Evolutionary conservation across 2,797 vertebrate genomes (phyloP).

Genomic region (Oryzias dopingdopingensis): DNA sequence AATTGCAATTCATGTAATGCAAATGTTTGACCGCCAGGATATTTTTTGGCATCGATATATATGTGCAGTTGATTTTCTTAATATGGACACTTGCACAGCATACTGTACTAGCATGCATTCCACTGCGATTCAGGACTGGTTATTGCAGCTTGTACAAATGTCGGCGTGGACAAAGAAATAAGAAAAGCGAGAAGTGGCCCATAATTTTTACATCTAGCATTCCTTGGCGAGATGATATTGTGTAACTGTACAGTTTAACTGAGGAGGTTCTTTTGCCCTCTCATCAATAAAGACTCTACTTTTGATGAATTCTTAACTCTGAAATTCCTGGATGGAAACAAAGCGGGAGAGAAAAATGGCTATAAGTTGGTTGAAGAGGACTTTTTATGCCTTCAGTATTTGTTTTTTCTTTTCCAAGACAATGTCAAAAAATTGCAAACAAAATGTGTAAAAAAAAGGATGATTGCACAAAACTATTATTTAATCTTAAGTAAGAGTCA

Average conservation of each 20-base stretch:
- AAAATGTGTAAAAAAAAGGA: no score
- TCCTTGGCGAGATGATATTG: constrained; percentile 71
- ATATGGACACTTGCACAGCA: constrained; percentile 72
- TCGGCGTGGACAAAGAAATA: constrained; percentile 41
- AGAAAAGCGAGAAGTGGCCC: constrained; percentile 57
- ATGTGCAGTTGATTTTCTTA: constrained; percentile 66
- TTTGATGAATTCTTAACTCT: constrained; percentile 77
- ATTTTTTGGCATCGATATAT: constrained; percentile 59
- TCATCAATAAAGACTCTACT: constrained; percentile 88
- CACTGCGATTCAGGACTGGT: constrained; percentile 65
- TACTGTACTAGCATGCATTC: constrained; percentile 75
- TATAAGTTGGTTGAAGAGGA: constrained; percentile 4
- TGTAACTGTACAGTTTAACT: constrained; percentile 84
- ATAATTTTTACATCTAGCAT: constrained; percentile 71
- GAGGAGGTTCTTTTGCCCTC: constrained; percentile 81
- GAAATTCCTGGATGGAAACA: constrained; percentile 37
- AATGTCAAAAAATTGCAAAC: no score
- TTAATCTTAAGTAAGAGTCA: no score
- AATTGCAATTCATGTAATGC: constrained; percentile 64
- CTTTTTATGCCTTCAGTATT: neutral
- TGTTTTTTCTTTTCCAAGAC: no score
- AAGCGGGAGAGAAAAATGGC: no score
- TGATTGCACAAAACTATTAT: no score
- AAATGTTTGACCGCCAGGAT: constrained; percentile 63
- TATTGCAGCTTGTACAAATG: constrained; percentile 72